Evolutionary conservation across 2,113 vertebrate species (phyloP).

Genomic region (Etia nguti): DNA sequence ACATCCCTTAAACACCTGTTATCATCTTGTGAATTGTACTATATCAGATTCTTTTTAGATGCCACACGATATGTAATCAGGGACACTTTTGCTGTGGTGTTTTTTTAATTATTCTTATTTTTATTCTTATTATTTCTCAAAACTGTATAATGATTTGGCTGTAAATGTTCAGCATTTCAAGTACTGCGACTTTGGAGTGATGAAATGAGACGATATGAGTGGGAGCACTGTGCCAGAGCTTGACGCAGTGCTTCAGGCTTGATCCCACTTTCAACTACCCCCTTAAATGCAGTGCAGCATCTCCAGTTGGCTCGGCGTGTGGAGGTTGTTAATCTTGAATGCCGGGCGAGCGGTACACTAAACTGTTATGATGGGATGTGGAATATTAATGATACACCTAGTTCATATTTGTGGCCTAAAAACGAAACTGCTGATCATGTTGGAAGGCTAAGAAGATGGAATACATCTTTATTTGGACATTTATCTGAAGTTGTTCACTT

Average conservation of each 20-base stretch:
- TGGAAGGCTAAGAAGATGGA: not conserved
- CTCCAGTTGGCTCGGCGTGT: constrained; percentile 24
- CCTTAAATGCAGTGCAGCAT: constrained; percentile 22
- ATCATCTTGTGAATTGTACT: not conserved
- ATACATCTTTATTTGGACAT: not conserved
- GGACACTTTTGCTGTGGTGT: not conserved
- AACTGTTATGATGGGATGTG: not conserved
- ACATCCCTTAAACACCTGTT: not conserved
- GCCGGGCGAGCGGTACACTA: not conserved
- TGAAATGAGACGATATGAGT: constrained; percentile 49
- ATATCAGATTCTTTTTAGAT: not conserved
- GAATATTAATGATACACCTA: not conserved
- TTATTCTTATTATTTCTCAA: not conserved
- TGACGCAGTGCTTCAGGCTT: constrained; percentile 41
- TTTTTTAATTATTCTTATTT: not conserved
- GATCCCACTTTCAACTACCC: constrained; percentile 32
- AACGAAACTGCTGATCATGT: not conserved
- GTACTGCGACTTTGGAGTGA: not conserved
- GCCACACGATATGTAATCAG: not conserved
- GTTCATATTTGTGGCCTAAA: not conserved
- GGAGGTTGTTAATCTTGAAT: constrained; percentile 34
- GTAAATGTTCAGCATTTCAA: not conserved
- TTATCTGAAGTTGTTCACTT: not conserved
- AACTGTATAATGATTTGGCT: not conserved
- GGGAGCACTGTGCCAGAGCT: constrained; percentile 35